Base-by-base conservation (phyloP, 2,888 invertebrate genomes). In the Brenthis ino region DNA sequence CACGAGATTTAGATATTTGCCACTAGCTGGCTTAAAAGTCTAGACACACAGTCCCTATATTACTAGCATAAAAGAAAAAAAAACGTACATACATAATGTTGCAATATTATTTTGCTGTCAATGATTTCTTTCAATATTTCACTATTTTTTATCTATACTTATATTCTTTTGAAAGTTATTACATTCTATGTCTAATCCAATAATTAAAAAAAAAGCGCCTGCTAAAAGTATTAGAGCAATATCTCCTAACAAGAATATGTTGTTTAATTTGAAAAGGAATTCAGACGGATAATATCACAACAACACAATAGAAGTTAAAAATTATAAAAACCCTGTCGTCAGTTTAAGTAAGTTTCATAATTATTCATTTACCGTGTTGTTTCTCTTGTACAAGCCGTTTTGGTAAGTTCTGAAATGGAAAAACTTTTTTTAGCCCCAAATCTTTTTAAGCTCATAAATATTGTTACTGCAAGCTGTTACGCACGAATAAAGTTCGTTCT, bases 391-490 rank as follows among this genome's bases (percentile, higher is more conserved):
- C 33, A 70, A 65, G 69, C 68, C 68, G 66, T 77, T 75, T 70
- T 64, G 61, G 55, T 69, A 75, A 76, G 74, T 90, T 91, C 81
- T 76, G 83, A 87, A 91, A 91, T 91, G 90, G 88, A 88, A 89
- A 91, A 92, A 91, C 82, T 91, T 91, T 88, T 89, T 85, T 87
- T 86, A 86, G 85, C 84, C 84, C 82, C 74, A 86, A 89, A 90
- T 90, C 88, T 87, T 82, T 82, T 81, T 68, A 63, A 71, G 65
- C 68, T 81, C 84, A 89, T 92, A 93, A 93, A 92, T 92, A 91
- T 88, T 88, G 90, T 86, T 84, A 84, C 81, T 78, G 85, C 90
- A 89, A 90, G 89, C 89, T 92, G 92, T 90, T 92, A 87, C 91
- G 93, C 92, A 91, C 91, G 91, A 80, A 76, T 82, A 80, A 80